Evolutionary conservation across 2,797 vertebrate genomes (phyloP).

Genomic region (Thripadectes ignobilis): DNA sequence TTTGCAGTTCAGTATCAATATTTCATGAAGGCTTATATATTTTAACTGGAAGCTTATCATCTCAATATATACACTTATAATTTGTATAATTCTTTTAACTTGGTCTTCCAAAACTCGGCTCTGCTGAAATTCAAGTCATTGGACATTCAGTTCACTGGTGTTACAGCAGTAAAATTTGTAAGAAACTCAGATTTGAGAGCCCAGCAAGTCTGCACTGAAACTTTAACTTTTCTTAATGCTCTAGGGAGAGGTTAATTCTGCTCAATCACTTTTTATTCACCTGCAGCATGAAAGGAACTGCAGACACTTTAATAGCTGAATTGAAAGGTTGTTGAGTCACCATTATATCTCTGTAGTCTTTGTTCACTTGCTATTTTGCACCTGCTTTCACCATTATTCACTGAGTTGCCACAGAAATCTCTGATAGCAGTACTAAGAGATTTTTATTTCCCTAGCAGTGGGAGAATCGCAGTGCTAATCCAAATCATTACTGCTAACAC

Average conservation of each 20-base stretch:
- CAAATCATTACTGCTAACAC: neutral
- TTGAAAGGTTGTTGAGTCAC: conserved; percentile 53
- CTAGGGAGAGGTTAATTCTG: conserved; percentile 73
- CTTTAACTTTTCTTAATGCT: conserved; percentile 67
- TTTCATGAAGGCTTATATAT: neutral
- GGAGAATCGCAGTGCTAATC: neutral
- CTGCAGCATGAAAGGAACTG: conserved; percentile 63
- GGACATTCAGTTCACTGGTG: neutral
- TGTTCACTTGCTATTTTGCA: conserved; percentile 49
- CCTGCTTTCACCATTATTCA: conserved; percentile 37
- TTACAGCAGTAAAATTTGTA: conserved; percentile 4
- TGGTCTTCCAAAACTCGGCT: neutral
- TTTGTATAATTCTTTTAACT: neutral
- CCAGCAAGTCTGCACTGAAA: neutral
- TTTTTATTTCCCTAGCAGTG: conserved; percentile 32
- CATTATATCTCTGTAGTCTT: conserved; percentile 5
- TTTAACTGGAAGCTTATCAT: neutral
- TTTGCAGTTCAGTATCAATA: neutral
- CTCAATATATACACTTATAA: neutral
- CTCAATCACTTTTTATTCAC: conserved; percentile 74
- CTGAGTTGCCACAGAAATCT: conserved; percentile 1
- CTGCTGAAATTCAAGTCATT: neutral
- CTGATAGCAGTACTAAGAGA: neutral
- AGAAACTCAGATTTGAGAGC: conserved; percentile 12
- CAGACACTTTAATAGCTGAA: conserved; percentile 70